A percentile compares a stretch with the other conserved stretches of the same genome.
These are phyloP conservation scores for Arrhopalites spinosus DNA, from an alignment of 2,888 invertebrate species.

Conservation along the genomic window DNA sequence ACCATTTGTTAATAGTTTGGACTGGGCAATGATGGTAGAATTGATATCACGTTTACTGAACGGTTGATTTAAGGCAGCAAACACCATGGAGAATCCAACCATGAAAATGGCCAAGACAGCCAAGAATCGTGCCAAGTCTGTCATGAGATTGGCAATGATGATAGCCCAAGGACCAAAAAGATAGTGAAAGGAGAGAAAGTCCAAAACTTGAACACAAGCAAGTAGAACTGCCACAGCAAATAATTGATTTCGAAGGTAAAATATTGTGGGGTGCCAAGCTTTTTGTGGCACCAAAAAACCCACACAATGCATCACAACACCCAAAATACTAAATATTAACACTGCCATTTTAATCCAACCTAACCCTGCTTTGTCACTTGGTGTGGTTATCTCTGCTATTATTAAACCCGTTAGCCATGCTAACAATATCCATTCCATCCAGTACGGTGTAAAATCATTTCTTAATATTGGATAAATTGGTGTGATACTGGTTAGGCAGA, in stretches of 20 bases:
- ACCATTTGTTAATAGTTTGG: constrained; percentile 56
- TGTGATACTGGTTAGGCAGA: constrained; percentile 86
- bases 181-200: constrained; percentile 98
- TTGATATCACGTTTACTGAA: constrained; percentile 41
- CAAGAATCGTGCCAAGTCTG: constrained; percentile 92
- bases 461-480: constrained; percentile 80
- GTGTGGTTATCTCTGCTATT: constrained; percentile 95
- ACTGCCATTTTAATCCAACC: constrained; percentile 92
- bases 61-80: constrained; percentile 94
- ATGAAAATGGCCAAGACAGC: constrained; percentile 98
- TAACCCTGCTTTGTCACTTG: constrained; percentile 94
- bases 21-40: constrained; percentile 33
- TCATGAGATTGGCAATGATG: constrained; percentile 94
- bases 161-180: constrained; percentile 99
- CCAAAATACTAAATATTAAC: constrained; percentile 84
- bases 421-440: constrained; percentile 95
- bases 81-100: constrained; percentile 96
- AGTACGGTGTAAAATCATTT: constrained; percentile 77
- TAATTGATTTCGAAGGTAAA: constrained; percentile 96
- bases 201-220: constrained; percentile 96
- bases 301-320: constrained; percentile 84
- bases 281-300: constrained; percentile 68
- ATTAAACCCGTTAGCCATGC: constrained; percentile 94
- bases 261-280: constrained; percentile 79
- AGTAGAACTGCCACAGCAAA: constrained; percentile 93